Base-by-base conservation (phyloP, 2,888 invertebrate species). In the Meteorus cinctellus region DNA sequence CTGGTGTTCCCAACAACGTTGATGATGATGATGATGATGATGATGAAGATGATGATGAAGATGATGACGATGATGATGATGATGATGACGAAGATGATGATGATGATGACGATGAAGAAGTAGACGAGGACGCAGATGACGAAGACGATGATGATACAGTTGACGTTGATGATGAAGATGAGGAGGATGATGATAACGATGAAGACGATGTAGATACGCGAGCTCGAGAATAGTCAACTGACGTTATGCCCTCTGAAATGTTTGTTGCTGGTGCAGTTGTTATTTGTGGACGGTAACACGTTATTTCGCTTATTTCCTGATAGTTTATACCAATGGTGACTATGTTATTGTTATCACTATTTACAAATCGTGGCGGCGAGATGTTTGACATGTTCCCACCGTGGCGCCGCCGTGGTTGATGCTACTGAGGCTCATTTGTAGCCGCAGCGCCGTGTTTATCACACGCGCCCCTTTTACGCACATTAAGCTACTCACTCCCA, bases 1-100 rank as follows among this genome's bases (percentile, higher is more conserved):
- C 88, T 90, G 91, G 90, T 82, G 91, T 92, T 86, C 91, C 92
- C 85, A 93, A 93, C 86, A 67, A 75, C 55, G 45, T 68, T 24
- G 67, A 62, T 19, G 74, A 75, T 72, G 77, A 79, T 45, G 77
- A 62, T 31, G 63, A 60, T 36, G 62, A 62, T 14, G 16, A 29
- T 27, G 12, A 41, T 10, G 41, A 6, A 1, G 41, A 41, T 10
- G 41, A 41, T 2, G 41, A 41, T 12, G 8, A 41, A 48, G 78
- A 45, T 19, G 63, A 45, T 59, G 36, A 31, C 8, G n/a, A 34
- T 5, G 48, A 29, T 48, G 51, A 16, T 10, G 67, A 16, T n/a
- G 36, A 31, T 12, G 67, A 41, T 24, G 73, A 67, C 16, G 16
- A 93, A 86, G 65, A 75, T 45, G 51, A 72, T 24, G 71, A 62